Conservation (phyloP, 2,888 invertebrate genomes). For the Dolomedes plantarius region DNA sequence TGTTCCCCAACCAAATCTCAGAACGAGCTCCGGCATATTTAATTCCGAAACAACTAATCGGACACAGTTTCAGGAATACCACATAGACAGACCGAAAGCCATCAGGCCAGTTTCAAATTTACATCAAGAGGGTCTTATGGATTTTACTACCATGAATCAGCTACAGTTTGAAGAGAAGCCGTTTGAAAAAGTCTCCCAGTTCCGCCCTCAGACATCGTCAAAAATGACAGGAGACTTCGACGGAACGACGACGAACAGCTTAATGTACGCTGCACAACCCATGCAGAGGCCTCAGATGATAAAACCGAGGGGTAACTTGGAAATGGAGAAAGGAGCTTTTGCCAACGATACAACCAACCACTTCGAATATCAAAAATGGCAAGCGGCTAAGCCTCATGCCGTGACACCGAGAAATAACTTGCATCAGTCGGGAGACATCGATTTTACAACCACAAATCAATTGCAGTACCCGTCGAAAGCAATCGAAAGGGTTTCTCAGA, state of each 20-base stretch:
- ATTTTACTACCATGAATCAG: conserved; percentile 60
- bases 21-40: conserved; percentile 45
- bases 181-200: conserved; percentile 49
- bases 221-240: conserved; percentile 60
- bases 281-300: conserved; percentile 33
- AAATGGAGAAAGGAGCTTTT: conserved; percentile 45
- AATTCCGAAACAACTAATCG: conserved; percentile 61
- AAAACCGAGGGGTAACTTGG: conserved; percentile 47
- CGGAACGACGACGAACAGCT: conserved; percentile 66
- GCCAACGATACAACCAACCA: conserved; percentile 36
- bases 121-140: conserved; percentile 55
- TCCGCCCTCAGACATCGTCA: conserved; percentile 51
- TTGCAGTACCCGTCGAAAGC: conserved; percentile 31
- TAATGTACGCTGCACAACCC: conserved; percentile 22
- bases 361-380: conserved; percentile 68
- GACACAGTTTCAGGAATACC: conserved; percentile 56
- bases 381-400: conserved; percentile 27
- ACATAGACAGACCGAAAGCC: conserved; percentile 50
- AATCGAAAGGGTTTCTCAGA: conserved; percentile 21
- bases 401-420: conserved; percentile 67
- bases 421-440: conserved; percentile 50
- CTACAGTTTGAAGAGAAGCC: conserved; percentile 57
- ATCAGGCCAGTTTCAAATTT: conserved; percentile 37
- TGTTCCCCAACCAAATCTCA: conserved; percentile 50
- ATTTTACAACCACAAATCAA: conserved; percentile 59